Evolutionary conservation across 2,888 invertebrate genomes (phyloP), one percentile per base, ranked within the genome.

Genomic region (Euzetes globulus): DNA sequence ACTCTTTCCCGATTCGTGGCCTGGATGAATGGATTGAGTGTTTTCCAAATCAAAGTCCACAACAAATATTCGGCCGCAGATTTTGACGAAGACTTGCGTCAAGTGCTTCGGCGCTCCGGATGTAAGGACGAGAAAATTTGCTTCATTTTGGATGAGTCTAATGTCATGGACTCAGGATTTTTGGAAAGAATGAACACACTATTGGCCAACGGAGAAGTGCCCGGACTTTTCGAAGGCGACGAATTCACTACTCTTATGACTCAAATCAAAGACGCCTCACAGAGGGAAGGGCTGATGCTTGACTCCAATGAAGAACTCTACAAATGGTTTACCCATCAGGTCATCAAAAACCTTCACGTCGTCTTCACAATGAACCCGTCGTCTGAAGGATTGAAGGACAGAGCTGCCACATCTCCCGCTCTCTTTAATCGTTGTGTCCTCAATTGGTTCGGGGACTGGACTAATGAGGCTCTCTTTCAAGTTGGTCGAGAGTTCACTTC

Each of bases 301-400:
- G 99, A 99, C 84, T 94, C 97, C 0, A 92, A 91, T 80, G 99
- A 99, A 83, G 99, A 99, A 83, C 85, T 99, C 13, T 99, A 99
- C 85, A 99, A 99, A 86, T 99, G 99, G 98, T 99, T 99, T 84
- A 99, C 99, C 0, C 93, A 94, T 33, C 80, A 86, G 83, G 97
- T 99, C 50, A 99, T 99, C 94, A 90, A 92, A 77, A 99, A 99
- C 83, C 86, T 99, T 71, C 99, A 99, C 84, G 99, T 99, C 13
- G 99, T 99, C 63, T 99, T 99, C 85, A 99, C 99, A 0, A 99
- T 99, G 99, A 99, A 99, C 85, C 99, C 99, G 11, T 96, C 95
- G 0, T 93, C 96, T 0, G 97, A 99, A 82, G 99, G 98, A 0
- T 86, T 99, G 60, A 97, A 99, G 84, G 98, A 98, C 84, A 88